Evolutionary conservation across 2,888 invertebrate genomes (phyloP).

Genomic region (Trachelus stipa): DNA sequence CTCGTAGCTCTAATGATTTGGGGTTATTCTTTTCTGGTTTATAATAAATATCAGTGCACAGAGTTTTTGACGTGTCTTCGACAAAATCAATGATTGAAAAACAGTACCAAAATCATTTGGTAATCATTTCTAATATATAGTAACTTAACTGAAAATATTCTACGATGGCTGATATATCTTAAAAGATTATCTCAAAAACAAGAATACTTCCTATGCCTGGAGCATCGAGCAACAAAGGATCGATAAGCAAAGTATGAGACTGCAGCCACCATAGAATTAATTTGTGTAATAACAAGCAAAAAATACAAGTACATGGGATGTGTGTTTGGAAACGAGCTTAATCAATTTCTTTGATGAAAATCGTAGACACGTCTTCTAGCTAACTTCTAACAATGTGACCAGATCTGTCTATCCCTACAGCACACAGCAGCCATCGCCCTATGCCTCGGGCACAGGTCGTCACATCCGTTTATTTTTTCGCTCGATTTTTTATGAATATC

Average conservation of each 20-base stretch:
- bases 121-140: background rate
- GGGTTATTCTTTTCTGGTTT: background rate
- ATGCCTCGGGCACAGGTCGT: slow-evolving; percentile 59
- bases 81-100: background rate
- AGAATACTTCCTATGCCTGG: background rate
- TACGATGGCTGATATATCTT: background rate
- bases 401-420: slow-evolving; percentile 66
- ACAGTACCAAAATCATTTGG: background rate
- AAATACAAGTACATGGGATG: background rate
- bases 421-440: slow-evolving; percentile 59
- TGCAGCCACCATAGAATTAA: background rate
- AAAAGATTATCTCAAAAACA: background rate
- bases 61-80: background rate
- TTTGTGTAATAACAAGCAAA: background rate
- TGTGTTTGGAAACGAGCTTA: background rate
- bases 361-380: slow-evolving; percentile 35
- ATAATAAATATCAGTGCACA: background rate
- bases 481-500: slow-evolving; percentile 52
- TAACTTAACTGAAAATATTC: background rate
- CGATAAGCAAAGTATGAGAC: background rate
- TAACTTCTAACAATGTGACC: slow-evolving; percentile 52
- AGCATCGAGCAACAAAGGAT: background rate
- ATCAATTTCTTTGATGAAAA: slow-evolving; percentile 29
- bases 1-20: background rate
- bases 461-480: slow-evolving; percentile 60